A percentile compares a stretch with the other conserved stretches of the same genome.
These are phyloP conservation scores for Desoria tigrina DNA, from an alignment of 2,888 invertebrate species.

Conservation along the genomic window DNA sequence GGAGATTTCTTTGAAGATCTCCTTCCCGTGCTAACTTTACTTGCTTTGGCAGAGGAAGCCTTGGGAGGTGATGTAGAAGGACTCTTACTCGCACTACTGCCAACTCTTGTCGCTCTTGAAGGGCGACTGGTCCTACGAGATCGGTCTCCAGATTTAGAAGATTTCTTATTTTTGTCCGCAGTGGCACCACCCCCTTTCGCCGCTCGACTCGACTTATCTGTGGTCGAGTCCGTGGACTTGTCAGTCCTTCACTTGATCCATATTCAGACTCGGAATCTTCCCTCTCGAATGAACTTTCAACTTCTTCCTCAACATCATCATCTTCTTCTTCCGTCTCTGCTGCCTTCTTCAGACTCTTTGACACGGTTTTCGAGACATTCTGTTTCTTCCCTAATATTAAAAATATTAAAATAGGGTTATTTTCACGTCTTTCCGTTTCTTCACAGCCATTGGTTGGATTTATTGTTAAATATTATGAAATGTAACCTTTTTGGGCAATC, in stretches of 20 bases:
- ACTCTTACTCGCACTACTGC: no score
- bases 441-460: no score
- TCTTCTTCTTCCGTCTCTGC: not conserved
- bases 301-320: not conserved
- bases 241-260: not conserved
- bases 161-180: not conserved
- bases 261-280: not conserved
- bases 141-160: no score
- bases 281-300: not conserved
- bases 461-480: no score
- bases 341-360: no score
- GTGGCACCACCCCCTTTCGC: slow-evolving; percentile 5
- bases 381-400: no score
- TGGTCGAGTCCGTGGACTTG: not conserved
- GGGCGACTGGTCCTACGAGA: not conserved
- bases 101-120: not conserved
- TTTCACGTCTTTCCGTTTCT: no score
- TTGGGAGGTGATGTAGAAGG: slow-evolving; percentile 5
- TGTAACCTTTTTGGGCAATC: no score
- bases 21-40: not conserved
- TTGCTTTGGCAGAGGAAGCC: not conserved
- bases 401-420: no score
- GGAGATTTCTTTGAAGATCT: slow-evolving; percentile 5
- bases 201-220: slow-evolving; percentile 6
- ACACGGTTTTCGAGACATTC: no score